phyloP scores from a whole-genome alignment of 1,140 invertebrate genomes.

The Drosophila triauraria region DNA sequence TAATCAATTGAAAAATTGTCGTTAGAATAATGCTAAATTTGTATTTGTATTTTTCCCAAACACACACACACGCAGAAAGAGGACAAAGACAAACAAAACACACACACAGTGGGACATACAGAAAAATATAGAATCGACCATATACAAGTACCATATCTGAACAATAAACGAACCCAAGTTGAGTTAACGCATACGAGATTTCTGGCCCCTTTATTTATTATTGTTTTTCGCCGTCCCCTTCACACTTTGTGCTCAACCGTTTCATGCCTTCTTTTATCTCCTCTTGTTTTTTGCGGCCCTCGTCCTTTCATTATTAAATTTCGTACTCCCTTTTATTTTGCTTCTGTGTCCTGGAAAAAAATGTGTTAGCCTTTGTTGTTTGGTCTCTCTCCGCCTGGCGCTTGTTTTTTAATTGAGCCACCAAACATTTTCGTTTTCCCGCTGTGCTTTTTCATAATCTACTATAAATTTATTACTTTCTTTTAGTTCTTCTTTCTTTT shows the following conservation, averaged over 20 bases:
- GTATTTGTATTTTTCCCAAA: slow-evolving; percentile 6
- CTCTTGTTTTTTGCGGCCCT: slow-evolving; percentile 11
- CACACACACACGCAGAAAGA: slow-evolving; percentile 26
- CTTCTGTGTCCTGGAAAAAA: slow-evolving; percentile 54
- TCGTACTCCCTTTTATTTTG: slow-evolving; percentile 51
- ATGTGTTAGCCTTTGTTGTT: slow-evolving; percentile 76
- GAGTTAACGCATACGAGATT: slow-evolving; percentile 78
- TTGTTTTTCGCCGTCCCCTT: slow-evolving; percentile 35
- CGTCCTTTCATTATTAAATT: slow-evolving; percentile 75
- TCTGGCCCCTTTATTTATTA: slow-evolving; percentile 45
- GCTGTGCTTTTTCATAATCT: slow-evolving; percentile 62
- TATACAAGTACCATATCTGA: slow-evolving; percentile 25
- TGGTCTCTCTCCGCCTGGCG: slow-evolving; percentile 21
- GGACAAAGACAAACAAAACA: slow-evolving; percentile 25
- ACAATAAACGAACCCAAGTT: slow-evolving; percentile 59
- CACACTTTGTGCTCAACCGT: slow-evolving; percentile 30
- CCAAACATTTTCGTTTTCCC: slow-evolving; percentile 3
- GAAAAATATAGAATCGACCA: slow-evolving; percentile 26
- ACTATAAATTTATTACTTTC: slow-evolving; percentile 73
- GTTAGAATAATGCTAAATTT: neutral
- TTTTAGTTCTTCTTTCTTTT: slow-evolving; percentile 40
- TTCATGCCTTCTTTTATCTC: slow-evolving; percentile 24
- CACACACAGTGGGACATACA: slow-evolving; percentile 14
- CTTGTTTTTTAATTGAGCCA: slow-evolving; percentile 72
- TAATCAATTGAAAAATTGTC: neutral